Conservation (phyloP, 2,113 vertebrate species). For the Phocoena phocoena region DNA sequence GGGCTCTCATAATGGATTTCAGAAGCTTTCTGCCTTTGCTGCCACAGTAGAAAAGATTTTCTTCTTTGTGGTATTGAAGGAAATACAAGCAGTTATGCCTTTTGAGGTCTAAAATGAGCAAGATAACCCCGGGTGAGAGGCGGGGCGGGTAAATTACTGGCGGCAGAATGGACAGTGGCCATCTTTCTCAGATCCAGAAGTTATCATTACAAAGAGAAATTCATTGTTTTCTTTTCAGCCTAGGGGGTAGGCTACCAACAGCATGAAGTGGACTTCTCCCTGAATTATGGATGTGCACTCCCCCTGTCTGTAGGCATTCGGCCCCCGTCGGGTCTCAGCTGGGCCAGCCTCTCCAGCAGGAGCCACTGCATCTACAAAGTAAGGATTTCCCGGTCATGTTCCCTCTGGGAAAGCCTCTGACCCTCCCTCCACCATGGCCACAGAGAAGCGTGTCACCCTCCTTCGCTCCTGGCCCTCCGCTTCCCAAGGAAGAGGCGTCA, state of each 20-base stretch:
- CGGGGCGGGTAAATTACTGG: rapidly evolving
- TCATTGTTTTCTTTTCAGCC: not conserved
- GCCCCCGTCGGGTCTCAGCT: rapidly evolving
- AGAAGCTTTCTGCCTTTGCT: not conserved
- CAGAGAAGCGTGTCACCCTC: not conserved
- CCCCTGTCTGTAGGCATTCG: rapidly evolving
- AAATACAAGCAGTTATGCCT: not conserved
- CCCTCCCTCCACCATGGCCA: not conserved
- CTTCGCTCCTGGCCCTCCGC: not conserved
- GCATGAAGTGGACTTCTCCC: not conserved
- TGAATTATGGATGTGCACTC: rapidly evolving
- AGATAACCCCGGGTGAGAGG: not conserved
- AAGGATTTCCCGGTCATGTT: not conserved
- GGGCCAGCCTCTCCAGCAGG: not conserved
- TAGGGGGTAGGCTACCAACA: rapidly evolving
- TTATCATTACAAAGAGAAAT: not conserved
- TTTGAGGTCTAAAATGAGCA: not conserved
- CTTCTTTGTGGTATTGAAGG: not conserved
- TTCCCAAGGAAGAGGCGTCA: not conserved
- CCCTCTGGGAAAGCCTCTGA: not conserved
- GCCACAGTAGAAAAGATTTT: rapidly evolving
- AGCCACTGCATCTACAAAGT: rapidly evolving
- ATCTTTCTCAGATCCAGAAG: not conserved
- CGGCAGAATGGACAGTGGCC: not conserved
- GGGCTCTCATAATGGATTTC: not conserved